Conservation (phyloP, 92 coral and sea anemone species). For the Porites rus region DNA sequence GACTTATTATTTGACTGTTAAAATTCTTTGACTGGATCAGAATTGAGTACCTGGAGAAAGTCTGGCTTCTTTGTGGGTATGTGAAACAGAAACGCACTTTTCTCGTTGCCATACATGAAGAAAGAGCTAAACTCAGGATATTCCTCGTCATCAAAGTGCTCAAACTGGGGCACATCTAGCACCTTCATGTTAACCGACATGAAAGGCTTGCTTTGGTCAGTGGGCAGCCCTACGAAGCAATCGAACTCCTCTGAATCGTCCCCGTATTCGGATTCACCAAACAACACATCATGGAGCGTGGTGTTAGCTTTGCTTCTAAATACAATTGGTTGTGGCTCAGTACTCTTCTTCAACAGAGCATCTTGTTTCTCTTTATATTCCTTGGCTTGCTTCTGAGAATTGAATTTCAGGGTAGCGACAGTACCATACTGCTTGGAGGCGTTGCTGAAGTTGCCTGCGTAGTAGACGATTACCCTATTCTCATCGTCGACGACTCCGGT, state of each 20-base stretch:
- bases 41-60: slow-evolving; percentile 56
- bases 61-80: slow-evolving; percentile 60
- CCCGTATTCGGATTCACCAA: slow-evolving; percentile 27
- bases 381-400: not conserved
- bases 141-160: slow-evolving; percentile 59
- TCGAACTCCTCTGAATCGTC: slow-evolving; percentile 16
- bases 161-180: slow-evolving; percentile 63
- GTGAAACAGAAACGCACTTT: slow-evolving; percentile 56
- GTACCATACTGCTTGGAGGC: slow-evolving; percentile 61
- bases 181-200: slow-evolving; percentile 62
- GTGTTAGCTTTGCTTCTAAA: slow-evolving; percentile 21
- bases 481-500: slow-evolving; percentile 39
- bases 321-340: slow-evolving; percentile 25
- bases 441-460: slow-evolving; percentile 57
- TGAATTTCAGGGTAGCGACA: slow-evolving; percentile 49
- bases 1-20: too few species aligned
- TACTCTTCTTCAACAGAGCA: not conserved
- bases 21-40: too few species aligned
- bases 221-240: slow-evolving; percentile 54
- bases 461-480: slow-evolving; percentile 52
- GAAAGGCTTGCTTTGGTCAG: slow-evolving; percentile 41
- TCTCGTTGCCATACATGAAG: slow-evolving; percentile 64
- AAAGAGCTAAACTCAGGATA: slow-evolving; percentile 60
- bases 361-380: slow-evolving; percentile 6
- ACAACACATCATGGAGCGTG: slow-evolving; percentile 20